Evolutionary conservation across 2,113 vertebrate species (phyloP).

Genomic region (Ochotona curzoniae): DNA sequence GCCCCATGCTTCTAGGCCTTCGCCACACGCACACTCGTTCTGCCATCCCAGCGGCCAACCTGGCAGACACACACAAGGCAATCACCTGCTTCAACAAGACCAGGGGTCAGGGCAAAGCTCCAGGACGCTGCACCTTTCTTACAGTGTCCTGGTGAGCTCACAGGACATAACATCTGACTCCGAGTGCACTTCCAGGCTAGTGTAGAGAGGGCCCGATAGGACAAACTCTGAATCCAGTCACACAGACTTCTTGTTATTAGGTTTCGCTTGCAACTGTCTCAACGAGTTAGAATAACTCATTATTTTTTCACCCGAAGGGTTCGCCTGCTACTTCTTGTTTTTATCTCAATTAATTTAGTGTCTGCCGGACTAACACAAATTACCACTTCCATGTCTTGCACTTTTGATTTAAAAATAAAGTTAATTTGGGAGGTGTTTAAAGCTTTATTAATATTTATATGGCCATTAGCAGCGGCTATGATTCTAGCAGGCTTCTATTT

Average conservation of each 20-base stretch:
- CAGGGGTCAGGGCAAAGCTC: neutral
- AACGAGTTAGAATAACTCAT: slow-evolving; percentile 60
- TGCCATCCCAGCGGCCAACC: no score
- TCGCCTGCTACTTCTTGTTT: slow-evolving; percentile 73
- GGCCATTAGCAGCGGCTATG: slow-evolving; percentile 37
- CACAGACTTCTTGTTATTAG: neutral
- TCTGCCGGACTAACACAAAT: slow-evolving; percentile 69
- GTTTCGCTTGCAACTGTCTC: slow-evolving; percentile 46
- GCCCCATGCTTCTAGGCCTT: neutral
- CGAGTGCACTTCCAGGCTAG: neutral
- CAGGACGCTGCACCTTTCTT: neutral
- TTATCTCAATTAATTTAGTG: slow-evolving; percentile 78
- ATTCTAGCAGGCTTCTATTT: slow-evolving; percentile 43
- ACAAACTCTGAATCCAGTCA: slow-evolving; percentile 7
- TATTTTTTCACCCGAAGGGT: slow-evolving; percentile 71
- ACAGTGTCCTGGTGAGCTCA: neutral
- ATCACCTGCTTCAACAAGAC: neutral
- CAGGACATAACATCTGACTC: neutral
- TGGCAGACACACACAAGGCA: neutral
- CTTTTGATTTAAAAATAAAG: slow-evolving; percentile 82
- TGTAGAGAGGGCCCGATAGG: neutral
- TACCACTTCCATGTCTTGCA: slow-evolving; percentile 76
- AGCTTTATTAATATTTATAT: slow-evolving; percentile 77
- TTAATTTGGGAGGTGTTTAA: slow-evolving; percentile 77
- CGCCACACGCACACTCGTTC: neutral